A percentile compares a stretch with the other conserved stretches of the same genome.
phyloP scores from a whole-genome alignment of 2,888 invertebrate genomes.

The Punctoribates punctum region DNA sequence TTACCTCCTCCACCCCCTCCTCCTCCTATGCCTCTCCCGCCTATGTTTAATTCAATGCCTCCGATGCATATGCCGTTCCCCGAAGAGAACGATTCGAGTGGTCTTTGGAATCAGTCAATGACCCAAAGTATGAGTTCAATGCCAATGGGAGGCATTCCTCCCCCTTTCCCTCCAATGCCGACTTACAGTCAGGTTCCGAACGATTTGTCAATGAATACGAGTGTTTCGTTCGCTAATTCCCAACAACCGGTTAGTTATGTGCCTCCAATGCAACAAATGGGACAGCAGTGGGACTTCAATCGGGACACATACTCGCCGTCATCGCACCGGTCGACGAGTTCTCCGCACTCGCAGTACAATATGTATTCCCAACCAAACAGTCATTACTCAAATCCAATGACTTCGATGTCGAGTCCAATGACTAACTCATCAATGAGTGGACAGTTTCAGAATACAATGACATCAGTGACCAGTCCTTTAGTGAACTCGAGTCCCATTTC shows the following conservation, averaged over 20 bases:
- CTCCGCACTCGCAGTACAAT: constrained; percentile 21
- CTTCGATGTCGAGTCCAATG: constrained; percentile 14
- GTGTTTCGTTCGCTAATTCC: no score
- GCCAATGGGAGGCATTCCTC: not conserved
- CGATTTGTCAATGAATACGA: not conserved
- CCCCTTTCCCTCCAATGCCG: not conserved
- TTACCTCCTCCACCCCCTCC: constrained; percentile 1
- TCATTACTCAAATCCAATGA: constrained; percentile 33
- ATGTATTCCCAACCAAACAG: constrained; percentile 23
- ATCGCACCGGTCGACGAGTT: constrained; percentile 13
- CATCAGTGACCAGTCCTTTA: constrained; percentile 20
- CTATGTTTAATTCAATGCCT: not conserved
- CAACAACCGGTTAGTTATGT: not conserved
- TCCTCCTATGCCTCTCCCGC: not conserved
- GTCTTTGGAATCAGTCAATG: not conserved
- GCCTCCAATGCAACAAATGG: not conserved
- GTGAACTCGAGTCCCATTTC: not conserved
- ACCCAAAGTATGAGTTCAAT: not conserved
- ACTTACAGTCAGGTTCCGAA: not conserved
- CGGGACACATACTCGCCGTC: constrained; percentile 17
- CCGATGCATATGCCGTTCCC: not conserved
- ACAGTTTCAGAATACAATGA: not conserved
- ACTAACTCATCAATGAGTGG: not conserved
- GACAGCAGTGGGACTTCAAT: constrained; percentile 8
- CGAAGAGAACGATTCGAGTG: not conserved